These are phyloP conservation scores for Capreolus pygargus DNA, from an alignment of 2,113 vertebrate species.

Conservation along the genomic window DNA sequence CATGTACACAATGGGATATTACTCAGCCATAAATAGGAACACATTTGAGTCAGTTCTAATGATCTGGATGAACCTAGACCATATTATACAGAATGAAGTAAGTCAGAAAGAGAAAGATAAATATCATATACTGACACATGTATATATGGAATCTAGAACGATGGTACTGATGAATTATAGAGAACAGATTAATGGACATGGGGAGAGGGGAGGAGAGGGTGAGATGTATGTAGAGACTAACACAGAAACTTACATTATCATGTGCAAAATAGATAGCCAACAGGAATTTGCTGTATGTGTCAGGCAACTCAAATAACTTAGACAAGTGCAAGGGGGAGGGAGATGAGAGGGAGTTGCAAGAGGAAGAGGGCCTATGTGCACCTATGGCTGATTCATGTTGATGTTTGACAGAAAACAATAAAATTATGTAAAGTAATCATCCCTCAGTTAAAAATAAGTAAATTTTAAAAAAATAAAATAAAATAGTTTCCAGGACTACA, in stretches of 20 bases:
- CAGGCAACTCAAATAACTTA: neutral
- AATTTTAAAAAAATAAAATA: neutral
- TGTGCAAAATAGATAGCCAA: neutral
- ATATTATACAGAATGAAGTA: neutral
- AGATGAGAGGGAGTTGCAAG: neutral
- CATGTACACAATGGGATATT: neutral
- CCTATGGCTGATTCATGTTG: neutral
- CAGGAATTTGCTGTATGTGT: neutral
- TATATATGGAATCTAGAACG: neutral
- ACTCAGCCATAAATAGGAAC: neutral
- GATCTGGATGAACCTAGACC: neutral
- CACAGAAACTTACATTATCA: neutral
- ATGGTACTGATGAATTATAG: neutral
- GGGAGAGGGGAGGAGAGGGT: neutral
- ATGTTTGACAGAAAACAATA: neutral
- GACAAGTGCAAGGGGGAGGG: neutral
- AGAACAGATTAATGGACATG: neutral
- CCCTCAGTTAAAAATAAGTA: neutral
- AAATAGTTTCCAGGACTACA: neutral
- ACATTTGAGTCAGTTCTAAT: neutral
- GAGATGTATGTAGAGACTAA: neutral
- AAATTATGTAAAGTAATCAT: neutral
- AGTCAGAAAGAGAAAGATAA: neutral
- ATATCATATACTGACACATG: neutral
- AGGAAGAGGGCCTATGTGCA: neutral